These are phyloP conservation scores for Fregetta grallaria DNA, from an alignment of 2,113 vertebrate genomes.

Conservation along the genomic window DNA sequence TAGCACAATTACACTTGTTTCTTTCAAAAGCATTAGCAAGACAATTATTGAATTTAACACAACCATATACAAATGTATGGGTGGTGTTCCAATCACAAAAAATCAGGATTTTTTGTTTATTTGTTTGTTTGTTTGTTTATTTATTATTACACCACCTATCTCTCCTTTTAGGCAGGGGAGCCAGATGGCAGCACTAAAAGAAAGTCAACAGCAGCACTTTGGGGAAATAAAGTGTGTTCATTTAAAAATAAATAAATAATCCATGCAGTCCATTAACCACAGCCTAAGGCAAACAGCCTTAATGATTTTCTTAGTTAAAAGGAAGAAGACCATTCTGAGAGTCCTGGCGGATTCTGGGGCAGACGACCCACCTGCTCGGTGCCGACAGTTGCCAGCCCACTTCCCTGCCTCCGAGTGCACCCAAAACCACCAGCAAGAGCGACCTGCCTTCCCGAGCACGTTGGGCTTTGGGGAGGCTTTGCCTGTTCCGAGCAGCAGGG, in stretches of 20 bases:
- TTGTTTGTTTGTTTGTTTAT: constrained; percentile 20
- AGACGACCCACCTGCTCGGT: background rate
- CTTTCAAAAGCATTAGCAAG: constrained; percentile 3
- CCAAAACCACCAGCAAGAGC: fast-evolving
- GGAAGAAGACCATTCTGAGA: background rate
- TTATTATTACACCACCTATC: background rate
- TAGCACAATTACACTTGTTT: background rate
- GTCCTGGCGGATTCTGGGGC: background rate
- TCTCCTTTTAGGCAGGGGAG: constrained; percentile 4
- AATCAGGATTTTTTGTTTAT: background rate
- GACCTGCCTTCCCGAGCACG: fast-evolving
- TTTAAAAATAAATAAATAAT: constrained; percentile 63
- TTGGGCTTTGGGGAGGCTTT: fast-evolving
- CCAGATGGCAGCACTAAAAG: constrained; percentile 57
- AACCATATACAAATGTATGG: background rate
- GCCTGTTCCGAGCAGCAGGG: fast-evolving
- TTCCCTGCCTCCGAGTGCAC: fast-evolving
- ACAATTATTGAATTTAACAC: background rate
- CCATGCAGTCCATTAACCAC: constrained; percentile 38
- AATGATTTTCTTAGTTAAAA: constrained; percentile 57
- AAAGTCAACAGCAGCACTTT: constrained; percentile 49
- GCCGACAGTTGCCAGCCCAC: fast-evolving
- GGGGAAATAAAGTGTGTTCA: constrained; percentile 56
- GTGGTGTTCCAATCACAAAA: background rate
- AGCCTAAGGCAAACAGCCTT: constrained; percentile 44